A percentile compares a stretch with the other conserved stretches of the same genome.
Conservation (phyloP, 2,888 invertebrate genomes). For the Cyclophora albipunctata region DNA sequence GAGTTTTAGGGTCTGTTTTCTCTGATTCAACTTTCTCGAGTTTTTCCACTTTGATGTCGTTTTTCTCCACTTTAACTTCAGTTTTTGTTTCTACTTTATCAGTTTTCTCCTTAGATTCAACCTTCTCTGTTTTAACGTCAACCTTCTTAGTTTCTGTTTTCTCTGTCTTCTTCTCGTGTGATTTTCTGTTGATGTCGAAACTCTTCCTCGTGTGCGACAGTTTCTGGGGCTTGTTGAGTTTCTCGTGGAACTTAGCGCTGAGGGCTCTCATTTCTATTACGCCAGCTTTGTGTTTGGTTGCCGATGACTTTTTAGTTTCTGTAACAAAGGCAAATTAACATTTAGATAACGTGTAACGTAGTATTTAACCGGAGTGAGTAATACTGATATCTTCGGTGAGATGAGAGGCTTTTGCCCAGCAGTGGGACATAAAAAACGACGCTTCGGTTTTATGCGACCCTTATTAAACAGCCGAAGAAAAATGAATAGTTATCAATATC, state of each 20-base stretch:
- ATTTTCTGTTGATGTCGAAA: conserved; percentile 33
- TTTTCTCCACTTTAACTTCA: conserved; percentile 19
- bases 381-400: too few relatives aligned
- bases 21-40: conserved; percentile 13
- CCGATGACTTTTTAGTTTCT: conserved; percentile 50
- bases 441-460: too few relatives aligned
- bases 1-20: conserved; percentile 3
- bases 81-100: conserved; percentile 9
- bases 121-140: conserved; percentile 21
- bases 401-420: too few relatives aligned
- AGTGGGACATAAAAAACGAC: too few relatives aligned
- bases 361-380: too few relatives aligned
- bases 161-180: conserved; percentile 41
- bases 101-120: conserved; percentile 24
- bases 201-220: conserved; percentile 49
- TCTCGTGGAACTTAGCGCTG: conserved; percentile 60
- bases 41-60: conserved; percentile 7
- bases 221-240: conserved; percentile 45
- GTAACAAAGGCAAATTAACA: conserved; percentile 18
- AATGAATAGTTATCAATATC: too few relatives aligned
- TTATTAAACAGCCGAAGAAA: background rate
- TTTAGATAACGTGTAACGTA: too few relatives aligned
- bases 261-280: conserved; percentile 70
- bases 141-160: conserved; percentile 26
- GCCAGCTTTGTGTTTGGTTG: conserved; percentile 54